Conservation (phyloP, 2,797 vertebrate genomes). For the Sphenopsis melanotis region DNA sequence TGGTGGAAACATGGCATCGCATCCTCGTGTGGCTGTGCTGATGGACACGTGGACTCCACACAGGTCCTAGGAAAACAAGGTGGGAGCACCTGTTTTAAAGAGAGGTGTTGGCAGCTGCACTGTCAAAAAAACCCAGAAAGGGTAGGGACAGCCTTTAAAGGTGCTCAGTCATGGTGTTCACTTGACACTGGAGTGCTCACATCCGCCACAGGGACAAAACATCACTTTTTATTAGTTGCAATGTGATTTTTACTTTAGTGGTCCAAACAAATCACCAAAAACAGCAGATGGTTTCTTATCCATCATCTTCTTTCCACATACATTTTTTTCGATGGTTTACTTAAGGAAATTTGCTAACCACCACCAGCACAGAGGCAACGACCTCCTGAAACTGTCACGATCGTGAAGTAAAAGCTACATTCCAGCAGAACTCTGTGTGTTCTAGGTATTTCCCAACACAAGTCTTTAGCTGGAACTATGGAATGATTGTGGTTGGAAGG, state of each 20-base stretch:
- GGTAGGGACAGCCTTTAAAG: not conserved
- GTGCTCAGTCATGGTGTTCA: fast-evolving
- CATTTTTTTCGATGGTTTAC: not conserved
- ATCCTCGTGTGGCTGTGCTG: not conserved
- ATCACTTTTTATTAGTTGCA: not conserved
- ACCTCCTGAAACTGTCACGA: not conserved
- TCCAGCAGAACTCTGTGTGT: not conserved
- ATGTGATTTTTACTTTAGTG: not conserved
- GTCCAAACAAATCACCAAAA: not conserved
- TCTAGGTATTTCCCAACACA: not conserved
- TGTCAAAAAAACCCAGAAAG: too few species aligned
- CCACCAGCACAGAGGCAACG: not conserved
- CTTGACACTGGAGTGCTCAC: too few species aligned
- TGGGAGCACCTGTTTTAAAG: not conserved
- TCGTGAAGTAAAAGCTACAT: not conserved
- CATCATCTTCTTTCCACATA: not conserved
- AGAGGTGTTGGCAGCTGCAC: fast-evolving
- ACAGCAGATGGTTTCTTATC: not conserved
- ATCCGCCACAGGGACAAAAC: not conserved
- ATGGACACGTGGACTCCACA: fast-evolving
- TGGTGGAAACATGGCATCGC: fast-evolving
- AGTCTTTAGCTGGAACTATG: not conserved
- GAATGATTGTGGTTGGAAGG: fast-evolving
- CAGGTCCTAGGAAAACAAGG: too few species aligned
- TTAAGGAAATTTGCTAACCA: not conserved